A percentile compares a stretch with the other conserved stretches of the same genome.
Conservation (phyloP, 2,888 invertebrate genomes). For the Empis livida region DNA sequence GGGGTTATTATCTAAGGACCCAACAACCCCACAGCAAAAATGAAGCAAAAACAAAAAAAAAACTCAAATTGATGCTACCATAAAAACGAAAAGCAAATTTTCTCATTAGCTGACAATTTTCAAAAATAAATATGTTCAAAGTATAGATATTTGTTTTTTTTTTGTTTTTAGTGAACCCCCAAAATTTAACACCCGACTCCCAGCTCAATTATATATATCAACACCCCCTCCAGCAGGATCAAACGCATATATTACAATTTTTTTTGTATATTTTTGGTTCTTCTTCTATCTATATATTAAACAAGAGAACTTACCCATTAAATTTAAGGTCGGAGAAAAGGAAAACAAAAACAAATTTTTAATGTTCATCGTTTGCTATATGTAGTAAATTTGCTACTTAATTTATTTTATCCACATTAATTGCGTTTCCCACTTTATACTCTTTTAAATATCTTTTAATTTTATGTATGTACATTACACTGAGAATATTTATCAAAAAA, state of each 20-base stretch:
- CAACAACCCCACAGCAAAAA: too few relatives aligned
- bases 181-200: constrained; percentile 10
- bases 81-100: constrained; percentile 12
- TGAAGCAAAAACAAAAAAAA: too few relatives aligned
- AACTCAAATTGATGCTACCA: not conserved
- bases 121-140: too few relatives aligned
- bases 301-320: constrained; percentile 3
- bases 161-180: constrained; percentile 9
- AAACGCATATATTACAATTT: constrained; percentile 9
- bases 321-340: not conserved
- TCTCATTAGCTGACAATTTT: constrained; percentile 15
- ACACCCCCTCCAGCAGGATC: constrained; percentile 7
- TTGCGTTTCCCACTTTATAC: constrained; percentile 17
- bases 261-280: not conserved
- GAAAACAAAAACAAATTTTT: constrained; percentile 3
- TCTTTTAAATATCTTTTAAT: too few relatives aligned
- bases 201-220: constrained; percentile 10
- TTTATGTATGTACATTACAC: too few relatives aligned
- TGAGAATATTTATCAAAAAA: too few relatives aligned
- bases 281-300: constrained; percentile 6
- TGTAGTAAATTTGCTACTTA: constrained; percentile 20
- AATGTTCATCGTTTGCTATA: constrained; percentile 14
- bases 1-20: too few relatives aligned
- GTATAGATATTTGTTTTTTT: too few relatives aligned
- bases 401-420: constrained; percentile 19